These are phyloP conservation scores for Watsonalla cultraria DNA, from an alignment of 2,888 invertebrate genomes.

Conservation along the genomic window DNA sequence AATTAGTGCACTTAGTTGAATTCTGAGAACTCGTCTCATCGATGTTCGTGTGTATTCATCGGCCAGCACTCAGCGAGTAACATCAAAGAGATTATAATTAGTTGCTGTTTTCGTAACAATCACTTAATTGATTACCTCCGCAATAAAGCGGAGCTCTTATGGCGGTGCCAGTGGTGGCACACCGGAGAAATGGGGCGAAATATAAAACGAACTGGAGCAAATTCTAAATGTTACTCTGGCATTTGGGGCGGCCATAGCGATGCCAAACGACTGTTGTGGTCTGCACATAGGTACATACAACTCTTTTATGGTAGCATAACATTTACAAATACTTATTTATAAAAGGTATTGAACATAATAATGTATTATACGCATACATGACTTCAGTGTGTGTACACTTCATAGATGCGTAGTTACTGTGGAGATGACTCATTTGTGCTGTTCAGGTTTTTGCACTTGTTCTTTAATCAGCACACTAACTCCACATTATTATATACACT, in stretches of 20 bases:
- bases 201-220: slow-evolving; percentile 57
- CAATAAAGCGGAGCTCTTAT: neutral
- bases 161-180: slow-evolving; percentile 10
- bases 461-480: neutral
- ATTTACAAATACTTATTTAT: too few relatives aligned
- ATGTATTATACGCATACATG: too few relatives aligned
- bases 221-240: slow-evolving; percentile 67
- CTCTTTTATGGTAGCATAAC: neutral
- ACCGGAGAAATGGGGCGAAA: slow-evolving; percentile 46
- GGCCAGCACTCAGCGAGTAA: neutral
- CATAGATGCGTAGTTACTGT: neutral
- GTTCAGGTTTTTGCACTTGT: neutral
- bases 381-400: neutral
- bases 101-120: neutral
- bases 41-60: too few relatives aligned
- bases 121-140: slow-evolving; percentile 1
- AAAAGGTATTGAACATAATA: neutral
- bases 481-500: neutral
- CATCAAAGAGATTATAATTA: neutral
- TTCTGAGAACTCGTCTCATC: too few relatives aligned
- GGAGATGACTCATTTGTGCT: neutral
- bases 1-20: too few relatives aligned
- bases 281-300: slow-evolving; percentile 3
- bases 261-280: slow-evolving; percentile 21
- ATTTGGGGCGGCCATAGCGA: slow-evolving; percentile 47